Conservation (phyloP, 2,888 invertebrate species). For the Pollenia amentaria region DNA sequence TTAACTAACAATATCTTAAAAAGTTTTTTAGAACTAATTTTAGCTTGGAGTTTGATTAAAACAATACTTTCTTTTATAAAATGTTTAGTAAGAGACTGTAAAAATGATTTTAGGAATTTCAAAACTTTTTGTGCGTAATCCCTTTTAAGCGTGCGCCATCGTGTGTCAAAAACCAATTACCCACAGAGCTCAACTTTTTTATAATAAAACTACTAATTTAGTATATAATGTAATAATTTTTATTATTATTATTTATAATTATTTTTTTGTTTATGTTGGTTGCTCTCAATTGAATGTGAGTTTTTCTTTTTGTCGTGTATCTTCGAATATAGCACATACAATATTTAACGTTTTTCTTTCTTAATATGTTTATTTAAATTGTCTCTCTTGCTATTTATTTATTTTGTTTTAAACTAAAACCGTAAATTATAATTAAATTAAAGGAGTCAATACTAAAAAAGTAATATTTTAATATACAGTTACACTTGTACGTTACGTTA, state of each 20-base stretch:
- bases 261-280: slow-evolving; percentile 22
- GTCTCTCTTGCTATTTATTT: slow-evolving; percentile 11
- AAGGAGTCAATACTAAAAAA: slow-evolving; percentile 1
- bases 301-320: slow-evolving; percentile 41
- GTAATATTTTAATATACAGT: background rate
- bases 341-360: slow-evolving; percentile 51
- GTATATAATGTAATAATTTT: slow-evolving; percentile 64
- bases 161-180: too few species aligned
- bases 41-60: too few species aligned
- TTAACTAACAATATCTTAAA: too few species aligned
- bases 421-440: slow-evolving; percentile 1
- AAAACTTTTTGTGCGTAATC: too few species aligned
- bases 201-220: slow-evolving; percentile 34
- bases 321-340: slow-evolving; percentile 43
- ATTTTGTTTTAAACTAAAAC: slow-evolving; percentile 5
- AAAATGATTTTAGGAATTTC: too few species aligned
- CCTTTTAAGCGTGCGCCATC: too few species aligned
- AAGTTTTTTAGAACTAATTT: too few species aligned
- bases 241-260: slow-evolving; percentile 50
- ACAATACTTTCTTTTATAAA: too few species aligned
- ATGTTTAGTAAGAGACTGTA: too few species aligned
- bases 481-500: background rate
- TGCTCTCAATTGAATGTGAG: slow-evolving; percentile 16
- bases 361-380: slow-evolving; percentile 25
- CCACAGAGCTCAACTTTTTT: too few species aligned